Evolutionary conservation across 2,797 vertebrate species (phyloP).

Genomic region (Acrossocheilus fasciatus): DNA sequence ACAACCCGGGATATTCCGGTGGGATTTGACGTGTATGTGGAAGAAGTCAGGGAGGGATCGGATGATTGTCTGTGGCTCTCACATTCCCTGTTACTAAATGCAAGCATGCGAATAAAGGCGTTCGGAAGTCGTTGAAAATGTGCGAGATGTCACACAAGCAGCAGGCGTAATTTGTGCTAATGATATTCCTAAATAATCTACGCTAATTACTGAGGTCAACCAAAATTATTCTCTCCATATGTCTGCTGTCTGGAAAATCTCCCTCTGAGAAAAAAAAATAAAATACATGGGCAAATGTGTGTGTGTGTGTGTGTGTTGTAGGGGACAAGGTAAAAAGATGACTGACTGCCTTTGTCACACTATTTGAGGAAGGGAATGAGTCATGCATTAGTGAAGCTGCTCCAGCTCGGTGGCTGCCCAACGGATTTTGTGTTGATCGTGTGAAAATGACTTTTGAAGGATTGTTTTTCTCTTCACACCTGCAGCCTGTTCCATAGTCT

Average conservation of each 20-base stretch:
- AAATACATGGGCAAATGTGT: background rate
- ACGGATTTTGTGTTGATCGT: slow-evolving; percentile 36
- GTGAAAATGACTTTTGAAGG: slow-evolving; percentile 44
- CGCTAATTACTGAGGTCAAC: slow-evolving; percentile 72
- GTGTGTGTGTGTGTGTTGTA: slow-evolving; percentile 19
- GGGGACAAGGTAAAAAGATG: slow-evolving; percentile 1
- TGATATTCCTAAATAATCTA: slow-evolving; percentile 68
- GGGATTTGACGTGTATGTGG: background rate
- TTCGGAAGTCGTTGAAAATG: slow-evolving; percentile 23
- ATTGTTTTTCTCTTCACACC: slow-evolving; percentile 41
- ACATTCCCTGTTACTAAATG: slow-evolving; percentile 22
- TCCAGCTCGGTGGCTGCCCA: slow-evolving; percentile 42
- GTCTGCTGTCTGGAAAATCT: slow-evolving; percentile 61
- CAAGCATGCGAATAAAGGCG: background rate
- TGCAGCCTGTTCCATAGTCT: slow-evolving; percentile 10
- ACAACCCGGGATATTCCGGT: background rate
- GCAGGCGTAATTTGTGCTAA: slow-evolving; percentile 50
- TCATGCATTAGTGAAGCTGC: slow-evolving; percentile 45
- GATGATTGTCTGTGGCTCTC: background rate
- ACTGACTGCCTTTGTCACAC: slow-evolving; percentile 45
- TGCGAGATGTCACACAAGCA: slow-evolving; percentile 44
- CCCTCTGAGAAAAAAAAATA: slow-evolving; percentile 58
- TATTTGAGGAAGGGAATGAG: slow-evolving; percentile 53
- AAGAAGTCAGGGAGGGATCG: background rate
- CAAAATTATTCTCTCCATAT: slow-evolving; percentile 74